These are phyloP conservation scores for Tetragonula clypearis DNA, from an alignment of 1,140 invertebrate species.

Conservation along the genomic window DNA sequence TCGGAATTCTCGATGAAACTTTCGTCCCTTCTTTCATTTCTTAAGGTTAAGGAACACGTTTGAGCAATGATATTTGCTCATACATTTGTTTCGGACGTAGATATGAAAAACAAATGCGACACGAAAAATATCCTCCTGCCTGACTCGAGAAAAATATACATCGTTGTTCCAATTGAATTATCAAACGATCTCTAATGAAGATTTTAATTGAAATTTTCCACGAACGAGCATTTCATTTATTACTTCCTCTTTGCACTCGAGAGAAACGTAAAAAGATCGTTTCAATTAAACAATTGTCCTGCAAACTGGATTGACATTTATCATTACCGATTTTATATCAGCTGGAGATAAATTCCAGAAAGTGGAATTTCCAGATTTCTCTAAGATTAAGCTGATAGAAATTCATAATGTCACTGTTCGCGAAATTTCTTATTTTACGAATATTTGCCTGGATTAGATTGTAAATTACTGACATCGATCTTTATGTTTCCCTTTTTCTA, in stretches of 20 bases:
- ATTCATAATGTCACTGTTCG: too few relatives aligned
- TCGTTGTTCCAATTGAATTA: too few relatives aligned
- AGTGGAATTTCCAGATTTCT: background rate
- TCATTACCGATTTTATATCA: background rate
- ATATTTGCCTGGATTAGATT: background rate
- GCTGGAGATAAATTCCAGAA: background rate
- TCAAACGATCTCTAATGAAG: too few relatives aligned
- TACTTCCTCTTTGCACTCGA: too few relatives aligned
- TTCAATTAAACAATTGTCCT: background rate
- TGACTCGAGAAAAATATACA: background rate
- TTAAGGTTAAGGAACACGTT: background rate
- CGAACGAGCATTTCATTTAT: too few relatives aligned
- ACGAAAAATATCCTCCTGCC: background rate
- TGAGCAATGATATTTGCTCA: background rate
- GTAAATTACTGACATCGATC: background rate
- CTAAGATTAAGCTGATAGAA: too few relatives aligned
- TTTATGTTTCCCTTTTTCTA: background rate
- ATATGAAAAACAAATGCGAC: background rate
- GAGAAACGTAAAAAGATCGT: background rate
- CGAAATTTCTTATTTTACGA: background rate
- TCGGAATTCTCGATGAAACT: background rate
- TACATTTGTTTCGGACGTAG: background rate
- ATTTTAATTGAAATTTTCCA: too few relatives aligned
- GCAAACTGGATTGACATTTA: background rate
- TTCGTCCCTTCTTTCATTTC: constrained; percentile 12